Conservation (phyloP, 2,113 vertebrate species). For the Psettodes erumei region DNA sequence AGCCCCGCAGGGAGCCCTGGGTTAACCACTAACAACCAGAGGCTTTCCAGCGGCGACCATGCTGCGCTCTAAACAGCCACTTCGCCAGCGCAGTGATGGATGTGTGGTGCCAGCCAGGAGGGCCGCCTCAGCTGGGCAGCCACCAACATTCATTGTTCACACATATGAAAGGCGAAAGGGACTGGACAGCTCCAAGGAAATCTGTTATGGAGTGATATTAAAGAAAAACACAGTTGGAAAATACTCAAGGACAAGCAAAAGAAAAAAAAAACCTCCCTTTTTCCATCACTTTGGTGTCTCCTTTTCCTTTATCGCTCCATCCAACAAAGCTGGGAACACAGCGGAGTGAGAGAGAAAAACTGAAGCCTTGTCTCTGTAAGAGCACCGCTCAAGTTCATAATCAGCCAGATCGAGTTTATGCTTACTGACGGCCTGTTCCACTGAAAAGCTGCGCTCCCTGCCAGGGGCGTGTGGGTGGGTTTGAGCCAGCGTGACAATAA, state of each 20-base stretch:
- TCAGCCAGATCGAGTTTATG: slow-evolving; percentile 67
- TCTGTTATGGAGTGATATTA: slow-evolving; percentile 52
- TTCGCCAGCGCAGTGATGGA: slow-evolving; percentile 66
- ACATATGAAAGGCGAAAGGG: slow-evolving; percentile 56
- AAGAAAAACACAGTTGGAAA: slow-evolving; percentile 53
- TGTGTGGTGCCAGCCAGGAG: slow-evolving; percentile 66
- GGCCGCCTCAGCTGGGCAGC: slow-evolving; percentile 54
- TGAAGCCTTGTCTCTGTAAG: slow-evolving; percentile 54
- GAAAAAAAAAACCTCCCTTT: slow-evolving; percentile 28
- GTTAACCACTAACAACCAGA: slow-evolving; percentile 78
- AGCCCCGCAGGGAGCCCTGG: slow-evolving; percentile 61
- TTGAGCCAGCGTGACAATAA: slow-evolving; percentile 72
- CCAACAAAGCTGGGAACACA: slow-evolving; percentile 51
- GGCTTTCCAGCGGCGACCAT: slow-evolving; percentile 69
- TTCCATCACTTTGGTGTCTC: slow-evolving; percentile 61
- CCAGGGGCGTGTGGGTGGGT: slow-evolving; percentile 61
- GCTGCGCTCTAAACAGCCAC: slow-evolving; percentile 62
- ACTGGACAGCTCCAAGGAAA: slow-evolving; percentile 68
- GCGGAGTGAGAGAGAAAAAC: slow-evolving; percentile 36
- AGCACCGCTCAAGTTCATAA: slow-evolving; percentile 53
- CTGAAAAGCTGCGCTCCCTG: slow-evolving; percentile 45
- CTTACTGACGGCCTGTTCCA: slow-evolving; percentile 65
- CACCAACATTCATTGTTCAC: slow-evolving; percentile 72
- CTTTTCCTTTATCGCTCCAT: slow-evolving; percentile 47
- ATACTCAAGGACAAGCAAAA: slow-evolving; percentile 20